phyloP scores from a whole-genome alignment of 2,797 vertebrate genomes.

The Oophaga sylvatica region DNA sequence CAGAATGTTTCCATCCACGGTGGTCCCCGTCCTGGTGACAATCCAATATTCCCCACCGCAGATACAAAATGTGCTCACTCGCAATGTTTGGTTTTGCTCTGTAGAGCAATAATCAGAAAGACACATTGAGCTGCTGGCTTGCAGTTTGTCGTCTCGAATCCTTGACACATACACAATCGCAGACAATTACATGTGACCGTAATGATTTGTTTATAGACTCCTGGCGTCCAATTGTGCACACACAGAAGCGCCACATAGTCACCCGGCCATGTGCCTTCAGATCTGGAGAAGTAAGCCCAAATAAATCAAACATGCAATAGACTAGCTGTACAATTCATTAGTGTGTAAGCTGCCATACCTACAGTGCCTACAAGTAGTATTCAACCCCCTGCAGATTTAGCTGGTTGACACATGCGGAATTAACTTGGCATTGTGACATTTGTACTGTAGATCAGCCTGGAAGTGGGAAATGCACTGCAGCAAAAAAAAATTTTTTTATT shows the following conservation, averaged over 20 bases:
- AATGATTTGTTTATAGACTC: slow-evolving; percentile 6
- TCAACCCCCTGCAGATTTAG: no score
- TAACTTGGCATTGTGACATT: no score
- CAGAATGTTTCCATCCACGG: neutral
- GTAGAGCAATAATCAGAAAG: neutral
- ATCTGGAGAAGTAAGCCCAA: neutral
- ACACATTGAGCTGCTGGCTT: neutral
- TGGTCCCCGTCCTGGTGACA: neutral
- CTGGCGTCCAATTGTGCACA: neutral
- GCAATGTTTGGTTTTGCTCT: neutral
- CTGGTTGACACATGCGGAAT: no score
- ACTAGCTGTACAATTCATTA: neutral
- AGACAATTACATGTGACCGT: neutral
- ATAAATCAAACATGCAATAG: neutral
- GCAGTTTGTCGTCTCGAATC: neutral
- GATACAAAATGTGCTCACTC: neutral
- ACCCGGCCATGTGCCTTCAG: neutral
- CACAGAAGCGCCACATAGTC: neutral
- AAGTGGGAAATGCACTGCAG: no score
- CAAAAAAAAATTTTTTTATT: no score
- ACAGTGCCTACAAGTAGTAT: no score
- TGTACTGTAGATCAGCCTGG: no score
- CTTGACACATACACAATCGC: neutral
- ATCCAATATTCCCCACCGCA: neutral
- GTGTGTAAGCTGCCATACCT: neutral